A percentile compares a stretch with the other conserved stretches of the same genome.
Evolutionary conservation across 1,140 invertebrate species (phyloP).

Genomic region (Megalopta genalis): DNA sequence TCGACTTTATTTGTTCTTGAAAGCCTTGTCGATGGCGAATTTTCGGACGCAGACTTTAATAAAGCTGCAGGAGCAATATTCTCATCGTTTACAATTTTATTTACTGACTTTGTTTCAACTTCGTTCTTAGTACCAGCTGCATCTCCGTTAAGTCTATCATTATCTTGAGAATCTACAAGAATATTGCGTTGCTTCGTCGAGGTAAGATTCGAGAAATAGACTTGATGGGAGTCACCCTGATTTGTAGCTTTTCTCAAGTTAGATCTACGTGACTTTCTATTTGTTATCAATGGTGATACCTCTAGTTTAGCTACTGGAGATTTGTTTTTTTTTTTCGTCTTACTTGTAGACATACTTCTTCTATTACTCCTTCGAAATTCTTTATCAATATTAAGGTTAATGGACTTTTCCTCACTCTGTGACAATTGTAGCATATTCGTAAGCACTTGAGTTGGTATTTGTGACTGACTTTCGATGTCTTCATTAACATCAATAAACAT

Average conservation of each 20-base stretch:
- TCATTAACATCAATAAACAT: conserved; percentile 60
- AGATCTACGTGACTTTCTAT: background rate
- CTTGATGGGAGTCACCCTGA: conserved; percentile 45
- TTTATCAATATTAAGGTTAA: background rate
- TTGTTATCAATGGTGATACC: background rate
- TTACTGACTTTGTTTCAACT: background rate
- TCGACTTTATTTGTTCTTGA: background rate
- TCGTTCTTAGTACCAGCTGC: conserved; percentile 7
- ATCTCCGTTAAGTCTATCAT: background rate
- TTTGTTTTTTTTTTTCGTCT: background rate
- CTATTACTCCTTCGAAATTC: background rate
- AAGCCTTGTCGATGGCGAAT: background rate
- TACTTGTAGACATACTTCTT: background rate
- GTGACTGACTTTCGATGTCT: conserved; percentile 25
- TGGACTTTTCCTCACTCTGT: conserved; percentile 13
- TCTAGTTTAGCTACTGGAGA: background rate
- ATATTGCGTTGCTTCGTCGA: conserved; percentile 50
- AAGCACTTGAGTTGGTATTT: conserved; percentile 66
- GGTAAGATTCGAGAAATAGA: conserved; percentile 50
- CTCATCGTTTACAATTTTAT: background rate
- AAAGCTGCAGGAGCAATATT: background rate
- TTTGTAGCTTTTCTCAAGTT: background rate
- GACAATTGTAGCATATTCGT: conserved; percentile 58
- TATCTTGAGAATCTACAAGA: conserved; percentile 32
- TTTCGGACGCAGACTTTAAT: background rate